These are phyloP conservation scores for Sphenodon punctatus DNA, from an alignment of 2,797 vertebrate species.

Conservation along the genomic window DNA sequence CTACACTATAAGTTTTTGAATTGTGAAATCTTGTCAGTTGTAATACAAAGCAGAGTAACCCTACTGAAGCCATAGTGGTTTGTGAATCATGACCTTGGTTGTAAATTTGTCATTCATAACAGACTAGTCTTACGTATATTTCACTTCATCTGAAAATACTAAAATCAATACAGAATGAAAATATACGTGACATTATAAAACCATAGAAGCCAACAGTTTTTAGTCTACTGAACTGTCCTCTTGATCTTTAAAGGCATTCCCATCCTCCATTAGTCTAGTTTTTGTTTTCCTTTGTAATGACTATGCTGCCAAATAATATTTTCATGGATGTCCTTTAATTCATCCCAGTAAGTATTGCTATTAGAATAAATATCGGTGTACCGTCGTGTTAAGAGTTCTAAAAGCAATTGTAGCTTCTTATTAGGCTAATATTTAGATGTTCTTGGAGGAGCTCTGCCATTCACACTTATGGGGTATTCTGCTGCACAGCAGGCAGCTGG, in stretches of 20 bases:
- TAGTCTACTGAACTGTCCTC: background rate
- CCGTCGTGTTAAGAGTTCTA: conserved; percentile 51
- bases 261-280: conserved; percentile 3
- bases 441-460: conserved; percentile 46
- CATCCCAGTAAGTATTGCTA: too few species aligned
- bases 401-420: conserved; percentile 57
- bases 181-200: background rate
- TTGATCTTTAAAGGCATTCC: conserved; percentile 3
- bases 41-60: too few species aligned
- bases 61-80: too few species aligned
- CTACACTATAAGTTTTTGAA: too few species aligned
- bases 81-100: too few species aligned
- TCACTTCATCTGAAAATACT: background rate
- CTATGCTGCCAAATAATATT: too few species aligned
- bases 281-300: conserved; percentile 23
- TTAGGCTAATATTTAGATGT: conserved; percentile 39
- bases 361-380: conserved; percentile 6
- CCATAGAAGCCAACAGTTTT: background rate
- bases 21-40: too few species aligned
- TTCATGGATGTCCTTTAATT: too few species aligned
- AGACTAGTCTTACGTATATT: background rate
- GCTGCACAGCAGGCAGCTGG: too few species aligned
- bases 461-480: too few species aligned
- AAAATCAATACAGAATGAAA: background rate
- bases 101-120: too few species aligned